Evolutionary conservation across 2,888 invertebrate species (phyloP).

Genomic region (Erebia ligea): DNA sequence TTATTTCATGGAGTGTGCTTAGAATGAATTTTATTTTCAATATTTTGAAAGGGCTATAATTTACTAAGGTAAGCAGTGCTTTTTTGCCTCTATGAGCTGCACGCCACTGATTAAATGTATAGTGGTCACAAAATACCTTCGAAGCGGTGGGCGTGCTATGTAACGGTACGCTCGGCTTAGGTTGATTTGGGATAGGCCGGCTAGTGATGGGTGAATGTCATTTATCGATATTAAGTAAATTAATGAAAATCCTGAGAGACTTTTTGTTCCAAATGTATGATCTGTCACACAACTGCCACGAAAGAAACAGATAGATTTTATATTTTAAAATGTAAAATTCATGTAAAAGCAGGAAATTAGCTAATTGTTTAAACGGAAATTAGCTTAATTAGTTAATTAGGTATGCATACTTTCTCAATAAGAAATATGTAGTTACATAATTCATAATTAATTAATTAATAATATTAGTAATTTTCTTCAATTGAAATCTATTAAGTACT

Average conservation of each 20-base stretch:
- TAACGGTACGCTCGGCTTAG: slow-evolving; percentile 39
- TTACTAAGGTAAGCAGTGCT: too few species aligned
- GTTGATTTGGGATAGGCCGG: slow-evolving; percentile 35
- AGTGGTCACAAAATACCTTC: slow-evolving; percentile 23
- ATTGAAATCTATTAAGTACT: too few species aligned
- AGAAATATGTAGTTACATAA: too few species aligned
- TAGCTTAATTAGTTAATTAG: neutral
- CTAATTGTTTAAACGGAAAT: neutral
- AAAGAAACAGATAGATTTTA: neutral
- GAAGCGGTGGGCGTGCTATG: slow-evolving; percentile 31
- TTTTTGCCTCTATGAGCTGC: too few species aligned
- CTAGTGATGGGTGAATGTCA: slow-evolving; percentile 26
- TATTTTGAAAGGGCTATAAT: too few species aligned
- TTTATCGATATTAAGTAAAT: slow-evolving; percentile 18
- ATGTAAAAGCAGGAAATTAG: neutral
- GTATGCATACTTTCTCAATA: neutral
- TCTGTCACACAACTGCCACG: neutral
- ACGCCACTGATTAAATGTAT: too few species aligned
- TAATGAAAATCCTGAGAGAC: neutral
- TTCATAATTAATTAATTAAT: neutral
- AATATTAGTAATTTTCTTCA: neutral
- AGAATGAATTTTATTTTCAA: too few species aligned
- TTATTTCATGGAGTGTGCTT: too few species aligned
- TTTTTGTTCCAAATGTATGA: neutral
- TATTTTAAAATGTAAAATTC: too few species aligned